Evolutionary conservation across 2,888 invertebrate species (phyloP).

Genomic region (Zaprionus obscuricornis): DNA sequence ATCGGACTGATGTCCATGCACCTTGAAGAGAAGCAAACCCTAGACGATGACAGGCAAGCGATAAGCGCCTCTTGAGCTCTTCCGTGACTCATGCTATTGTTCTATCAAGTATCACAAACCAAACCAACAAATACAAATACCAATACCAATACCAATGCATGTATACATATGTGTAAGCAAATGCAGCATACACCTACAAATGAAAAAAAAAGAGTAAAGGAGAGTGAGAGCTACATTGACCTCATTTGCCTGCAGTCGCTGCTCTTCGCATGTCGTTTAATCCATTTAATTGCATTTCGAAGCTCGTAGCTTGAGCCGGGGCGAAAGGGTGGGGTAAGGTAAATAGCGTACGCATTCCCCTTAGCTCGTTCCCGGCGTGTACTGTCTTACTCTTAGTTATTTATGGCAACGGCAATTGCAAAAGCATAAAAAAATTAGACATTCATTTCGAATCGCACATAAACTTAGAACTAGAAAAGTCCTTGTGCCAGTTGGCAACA

Average conservation of each 20-base stretch:
- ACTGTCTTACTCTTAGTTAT: slow-evolving; percentile 39
- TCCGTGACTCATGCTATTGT: slow-evolving; percentile 60
- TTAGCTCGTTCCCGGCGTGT: slow-evolving; percentile 2
- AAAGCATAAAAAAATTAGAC: slow-evolving; percentile 65
- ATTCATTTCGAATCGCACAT: slow-evolving; percentile 62
- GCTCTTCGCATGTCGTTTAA: slow-evolving; percentile 46
- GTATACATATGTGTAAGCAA: neutral
- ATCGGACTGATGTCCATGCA: slow-evolving; percentile 65
- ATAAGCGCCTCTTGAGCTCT: slow-evolving; percentile 49
- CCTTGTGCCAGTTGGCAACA: slow-evolving; percentile 64
- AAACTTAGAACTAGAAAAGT: slow-evolving; percentile 50
- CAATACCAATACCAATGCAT: slow-evolving; percentile 12
- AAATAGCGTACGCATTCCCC: neutral
- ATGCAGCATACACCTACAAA: slow-evolving; percentile 1
- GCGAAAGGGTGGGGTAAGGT: too few species aligned
- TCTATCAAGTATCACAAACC: slow-evolving; percentile 35
- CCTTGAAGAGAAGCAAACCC: slow-evolving; percentile 47
- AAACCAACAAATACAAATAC: slow-evolving; percentile 20
- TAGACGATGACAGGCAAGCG: slow-evolving; percentile 63
- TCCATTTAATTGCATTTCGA: slow-evolving; percentile 67
- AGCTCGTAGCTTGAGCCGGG: slow-evolving; percentile 8
- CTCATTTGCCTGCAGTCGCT: slow-evolving; percentile 27
- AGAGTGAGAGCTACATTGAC: slow-evolving; percentile 27
- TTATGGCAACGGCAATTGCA: slow-evolving; percentile 49
- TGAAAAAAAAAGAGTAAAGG: neutral